Evolutionary conservation across 2,888 invertebrate species (phyloP), one percentile per base, ranked within the genome.

Genomic region (Nymphalis polychloros): DNA sequence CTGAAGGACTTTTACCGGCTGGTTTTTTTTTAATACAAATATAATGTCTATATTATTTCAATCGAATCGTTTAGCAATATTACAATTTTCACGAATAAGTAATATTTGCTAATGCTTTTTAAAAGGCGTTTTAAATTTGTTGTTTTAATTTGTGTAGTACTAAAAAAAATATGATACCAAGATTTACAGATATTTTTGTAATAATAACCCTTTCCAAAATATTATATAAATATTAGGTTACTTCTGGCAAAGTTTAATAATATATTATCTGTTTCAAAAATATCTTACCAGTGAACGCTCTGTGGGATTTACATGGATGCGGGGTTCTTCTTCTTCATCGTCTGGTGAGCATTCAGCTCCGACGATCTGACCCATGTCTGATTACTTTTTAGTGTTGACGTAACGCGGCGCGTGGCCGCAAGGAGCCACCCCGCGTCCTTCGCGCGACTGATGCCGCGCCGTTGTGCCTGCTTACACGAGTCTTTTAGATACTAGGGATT

Each of bases 331-430:
- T 68, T 93, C 93, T 63, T 93, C 89, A 70, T 83, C 89, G 72
- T 92, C 93, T 64, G 91, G 93, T 72, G 92, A 89, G 80, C 92
- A 91, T 80, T 93, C 93, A 77, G 90, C 90, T 81, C 93, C 93
- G 80, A 93, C 79, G 63, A 87, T 86, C 79, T 92, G 92, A 78
- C 92, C 94, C 94, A 94, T 94, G 83, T 83, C 87, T 86, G 81
- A 49, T 63, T 20, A 62, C 64, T 60, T 55, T 55, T 69, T 64
- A 60, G 65, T 63, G 72, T 64, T 71, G 59, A 65, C 55, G 64
- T 69, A 70, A 74, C 75, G 83, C 88, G 85, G 87, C 87, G 83
- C 80, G 80, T 81, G 89, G 93, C 93, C 91, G 88, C 93, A 88
- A 86, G 89, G 90, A 86, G 86, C 84, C 89, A 87, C 88, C 89